Conservation (phyloP, 2,113 vertebrate species). For the Saccopteryx leptura region DNA sequence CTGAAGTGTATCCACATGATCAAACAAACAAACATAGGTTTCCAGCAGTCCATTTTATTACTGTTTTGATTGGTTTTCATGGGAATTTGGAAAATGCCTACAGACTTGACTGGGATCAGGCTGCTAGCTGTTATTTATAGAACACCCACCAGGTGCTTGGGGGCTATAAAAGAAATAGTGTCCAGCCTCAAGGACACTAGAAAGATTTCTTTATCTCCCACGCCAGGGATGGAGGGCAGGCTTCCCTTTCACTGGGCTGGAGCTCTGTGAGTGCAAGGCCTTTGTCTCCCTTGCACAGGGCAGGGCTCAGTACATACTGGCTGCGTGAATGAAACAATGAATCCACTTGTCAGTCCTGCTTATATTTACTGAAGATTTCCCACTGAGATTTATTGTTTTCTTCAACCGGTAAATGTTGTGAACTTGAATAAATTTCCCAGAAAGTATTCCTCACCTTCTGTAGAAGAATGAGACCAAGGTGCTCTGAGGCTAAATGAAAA, state of each 20-base stretch:
- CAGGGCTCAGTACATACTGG: constrained; percentile 42
- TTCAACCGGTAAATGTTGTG: constrained; percentile 47
- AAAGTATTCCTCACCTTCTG: constrained; percentile 15
- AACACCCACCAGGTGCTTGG: constrained; percentile 56
- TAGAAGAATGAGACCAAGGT: constrained; percentile 1
- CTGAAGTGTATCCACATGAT: constrained; percentile 37
- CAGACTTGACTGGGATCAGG: constrained; percentile 48
- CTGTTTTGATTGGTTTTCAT: constrained; percentile 74
- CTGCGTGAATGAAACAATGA: constrained; percentile 53
- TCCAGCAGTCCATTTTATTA: constrained; percentile 53
- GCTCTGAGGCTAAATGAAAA: not conserved
- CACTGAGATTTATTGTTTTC: constrained; percentile 55
- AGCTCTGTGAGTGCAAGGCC: not conserved
- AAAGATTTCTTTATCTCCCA: constrained; percentile 62
- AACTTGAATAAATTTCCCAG: constrained; percentile 57
- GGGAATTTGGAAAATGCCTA: constrained; percentile 63
- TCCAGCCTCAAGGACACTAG: constrained; percentile 5
- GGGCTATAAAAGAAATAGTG: constrained; percentile 64
- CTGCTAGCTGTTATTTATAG: constrained; percentile 62
- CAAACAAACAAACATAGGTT: constrained; percentile 58
- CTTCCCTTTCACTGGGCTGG: constrained; percentile 39
- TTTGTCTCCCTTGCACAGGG: constrained; percentile 45
- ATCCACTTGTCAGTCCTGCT: constrained; percentile 40
- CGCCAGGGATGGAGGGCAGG: not conserved
- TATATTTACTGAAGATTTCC: constrained; percentile 55